These are phyloP conservation scores for Hypothenemus hampei DNA, from an alignment of 1,140 invertebrate species.

Conservation along the genomic window DNA sequence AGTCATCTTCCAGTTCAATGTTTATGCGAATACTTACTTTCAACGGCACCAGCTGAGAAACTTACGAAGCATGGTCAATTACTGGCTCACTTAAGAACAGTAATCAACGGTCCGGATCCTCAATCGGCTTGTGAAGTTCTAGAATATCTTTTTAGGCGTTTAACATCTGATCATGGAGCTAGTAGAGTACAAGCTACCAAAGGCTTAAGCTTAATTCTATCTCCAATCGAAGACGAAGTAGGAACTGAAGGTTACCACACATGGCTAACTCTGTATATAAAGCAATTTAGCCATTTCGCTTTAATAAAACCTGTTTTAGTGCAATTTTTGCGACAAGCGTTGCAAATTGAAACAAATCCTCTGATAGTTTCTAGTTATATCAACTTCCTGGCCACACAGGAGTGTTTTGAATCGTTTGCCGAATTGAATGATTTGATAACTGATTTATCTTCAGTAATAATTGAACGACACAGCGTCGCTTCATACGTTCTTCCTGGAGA, in stretches of 20 bases:
- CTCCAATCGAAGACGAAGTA: conserved; percentile 45
- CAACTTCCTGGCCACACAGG: conserved; percentile 74
- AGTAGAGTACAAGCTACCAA: conserved; percentile 74
- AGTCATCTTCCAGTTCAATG: conserved; percentile 90
- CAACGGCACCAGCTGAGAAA: conserved; percentile 58
- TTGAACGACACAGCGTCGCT: conserved; percentile 87
- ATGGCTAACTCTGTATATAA: conserved; percentile 78
- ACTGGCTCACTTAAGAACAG: conserved; percentile 66
- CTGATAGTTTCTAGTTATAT: conserved; percentile 84
- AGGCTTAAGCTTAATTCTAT: conserved; percentile 55
- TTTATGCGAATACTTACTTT: conserved; percentile 91
- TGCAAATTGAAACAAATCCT: conserved; percentile 86
- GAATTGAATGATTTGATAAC: conserved; percentile 60
- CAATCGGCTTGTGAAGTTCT: conserved; percentile 73
- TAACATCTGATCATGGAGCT: conserved; percentile 75
- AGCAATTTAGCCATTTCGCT: conserved; percentile 66
- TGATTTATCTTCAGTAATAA: conserved; percentile 86
- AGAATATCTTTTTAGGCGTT: conserved; percentile 84
- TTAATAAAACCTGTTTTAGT: conserved; percentile 63
- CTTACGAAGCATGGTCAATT: conserved; percentile 75
- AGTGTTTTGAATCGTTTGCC: conserved; percentile 58
- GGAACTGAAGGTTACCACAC: conserved; percentile 37
- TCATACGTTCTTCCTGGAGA: conserved; percentile 71
- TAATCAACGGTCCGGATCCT: conserved; percentile 58
- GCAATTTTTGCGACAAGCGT: conserved; percentile 70